These are phyloP conservation scores for Drosophila sp. DNA, from an alignment of 1,140 invertebrate genomes.

Conservation along the genomic window DNA sequence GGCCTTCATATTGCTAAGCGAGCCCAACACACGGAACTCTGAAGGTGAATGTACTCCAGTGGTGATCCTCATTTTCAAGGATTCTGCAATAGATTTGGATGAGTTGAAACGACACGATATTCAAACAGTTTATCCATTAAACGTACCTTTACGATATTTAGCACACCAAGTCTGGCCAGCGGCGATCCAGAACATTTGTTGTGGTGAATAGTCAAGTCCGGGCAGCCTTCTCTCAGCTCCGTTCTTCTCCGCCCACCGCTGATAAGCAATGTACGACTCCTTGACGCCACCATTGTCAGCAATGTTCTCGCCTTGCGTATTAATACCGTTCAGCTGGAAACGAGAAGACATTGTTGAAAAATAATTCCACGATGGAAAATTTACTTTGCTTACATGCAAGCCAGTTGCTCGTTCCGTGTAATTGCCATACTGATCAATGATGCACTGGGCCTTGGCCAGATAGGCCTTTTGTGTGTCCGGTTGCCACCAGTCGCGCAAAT, in stretches of 20 bases:
- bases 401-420: conserved; percentile 89
- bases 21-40: conserved; percentile 93
- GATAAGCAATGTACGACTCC: conserved; percentile 92
- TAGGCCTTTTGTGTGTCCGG: conserved; percentile 90
- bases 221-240: conserved; percentile 87
- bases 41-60: conserved; percentile 91
- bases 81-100: conserved; percentile 84
- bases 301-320: conserved; percentile 96
- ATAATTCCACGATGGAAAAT: not conserved
- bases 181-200: conserved; percentile 90
- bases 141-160: conserved; percentile 83
- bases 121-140: not conserved
- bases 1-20: conserved; percentile 94
- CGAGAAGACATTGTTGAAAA: not conserved
- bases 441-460: conserved; percentile 90
- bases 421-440: conserved; percentile 94
- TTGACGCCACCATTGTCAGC: conserved; percentile 96
- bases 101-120: not conserved
- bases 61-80: conserved; percentile 89
- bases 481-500: conserved; percentile 93
- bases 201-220: conserved; percentile 87
- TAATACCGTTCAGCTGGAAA: conserved; percentile 91
- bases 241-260: conserved; percentile 87
- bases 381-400: conserved; percentile 86
- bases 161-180: conserved; percentile 86